phyloP scores from a whole-genome alignment of 1,140 invertebrate species.

The Zaprionus davidi region DNA sequence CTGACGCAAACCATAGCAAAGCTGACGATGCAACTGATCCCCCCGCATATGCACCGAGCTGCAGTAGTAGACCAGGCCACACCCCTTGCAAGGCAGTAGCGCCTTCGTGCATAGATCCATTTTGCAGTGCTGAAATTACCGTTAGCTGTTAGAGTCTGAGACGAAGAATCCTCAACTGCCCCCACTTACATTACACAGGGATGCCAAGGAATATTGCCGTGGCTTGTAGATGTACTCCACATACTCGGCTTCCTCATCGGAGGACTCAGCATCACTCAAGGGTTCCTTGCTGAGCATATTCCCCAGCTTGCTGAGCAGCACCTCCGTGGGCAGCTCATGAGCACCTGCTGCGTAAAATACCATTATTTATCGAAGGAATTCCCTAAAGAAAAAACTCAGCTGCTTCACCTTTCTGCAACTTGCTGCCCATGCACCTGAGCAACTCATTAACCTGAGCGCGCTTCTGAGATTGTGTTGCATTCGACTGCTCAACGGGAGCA shows the following conservation, averaged over 20 bases:
- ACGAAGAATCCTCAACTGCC: neutral
- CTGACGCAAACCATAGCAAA: conserved; percentile 84
- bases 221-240: conserved; percentile 82
- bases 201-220: conserved; percentile 73
- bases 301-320: conserved; percentile 66
- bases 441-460: conserved; percentile 46
- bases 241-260: conserved; percentile 80
- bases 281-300: conserved; percentile 72
- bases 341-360: conserved; percentile 28
- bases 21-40: conserved; percentile 84
- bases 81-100: conserved; percentile 82
- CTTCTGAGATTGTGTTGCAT: neutral
- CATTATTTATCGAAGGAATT: neutral
- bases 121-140: conserved; percentile 64
- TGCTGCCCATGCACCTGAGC: conserved; percentile 56
- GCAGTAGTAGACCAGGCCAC: conserved; percentile 86
- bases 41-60: conserved; percentile 84
- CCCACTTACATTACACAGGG: conserved; percentile 75
- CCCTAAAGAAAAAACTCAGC: neutral
- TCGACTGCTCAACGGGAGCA: neutral
- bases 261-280: conserved; percentile 66
- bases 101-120: conserved; percentile 56
- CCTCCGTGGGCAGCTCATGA: conserved; percentile 47
- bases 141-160: neutral
- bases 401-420: conserved; percentile 59